Evolutionary conservation across 2,113 vertebrate genomes (phyloP), one percentile per base, ranked within the genome.

Genomic region (Indicator indicator): DNA sequence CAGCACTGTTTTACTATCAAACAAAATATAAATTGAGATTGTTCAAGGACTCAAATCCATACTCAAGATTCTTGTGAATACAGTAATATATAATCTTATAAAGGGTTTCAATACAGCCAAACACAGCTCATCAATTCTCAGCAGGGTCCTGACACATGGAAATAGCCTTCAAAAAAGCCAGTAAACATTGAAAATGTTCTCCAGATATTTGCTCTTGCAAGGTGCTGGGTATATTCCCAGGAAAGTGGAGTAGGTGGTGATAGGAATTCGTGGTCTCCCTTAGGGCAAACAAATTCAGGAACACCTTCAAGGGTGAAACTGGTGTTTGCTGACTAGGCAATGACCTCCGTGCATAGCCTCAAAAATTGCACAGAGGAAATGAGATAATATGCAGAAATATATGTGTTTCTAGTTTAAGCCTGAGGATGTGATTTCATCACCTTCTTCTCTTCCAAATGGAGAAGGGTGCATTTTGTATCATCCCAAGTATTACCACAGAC

Each of bases 391-490:
- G 44, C 54, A 84, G 82, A 90, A 93, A 88, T 69, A 82, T 55
- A 81, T 40, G 26, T 48, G 60, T 84, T 83, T 79, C 68, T 12
- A 85, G 95, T 54, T 86, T 56, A 7, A 83, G 82, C 40, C 55
- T 68, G 79, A 95, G 94, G 95, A 95, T 96, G 93, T 94, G 93
- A 69, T 96, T 95, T 97, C 94, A 93, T 95, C 85, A 93, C 56
- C 93, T 76, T 59, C 88, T 77, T 40, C 85, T 58, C 82, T 86
- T 87, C 94, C 93, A 95, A 91, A 83, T 50, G 68, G 89, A 94
- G 89, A 26, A 94, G 91, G 79, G 87, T 86, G 93, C 82, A 58
- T 88, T 93, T 93, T 78, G 76, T 91, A 65, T 93, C 89, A 78
- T 72, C 69, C 79, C 42, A 17, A 93, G 62, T 18, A 33, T 94